These are phyloP conservation scores for Anabacerthia variegaticeps DNA, from an alignment of 2,797 vertebrate species.

Conservation along the genomic window DNA sequence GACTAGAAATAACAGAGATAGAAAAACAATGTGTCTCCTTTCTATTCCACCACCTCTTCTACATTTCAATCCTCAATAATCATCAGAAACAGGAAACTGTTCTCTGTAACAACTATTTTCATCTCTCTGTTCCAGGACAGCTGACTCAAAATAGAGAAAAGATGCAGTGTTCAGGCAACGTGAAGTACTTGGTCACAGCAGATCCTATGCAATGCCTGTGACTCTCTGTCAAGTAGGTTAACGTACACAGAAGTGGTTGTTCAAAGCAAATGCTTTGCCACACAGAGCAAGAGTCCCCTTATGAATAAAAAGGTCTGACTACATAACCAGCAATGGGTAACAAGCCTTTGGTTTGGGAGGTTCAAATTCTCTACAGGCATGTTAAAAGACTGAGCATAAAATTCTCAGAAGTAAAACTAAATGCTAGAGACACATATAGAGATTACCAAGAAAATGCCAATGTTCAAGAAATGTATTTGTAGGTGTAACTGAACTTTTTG, in stretches of 20 bases:
- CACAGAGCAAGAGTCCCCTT: background rate
- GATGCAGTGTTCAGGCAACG: accelerated
- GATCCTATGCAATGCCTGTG: background rate
- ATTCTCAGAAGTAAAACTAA: background rate
- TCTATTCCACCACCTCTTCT: background rate
- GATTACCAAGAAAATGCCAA: background rate
- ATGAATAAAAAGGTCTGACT: background rate
- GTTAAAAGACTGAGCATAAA: background rate
- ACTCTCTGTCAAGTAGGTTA: background rate
- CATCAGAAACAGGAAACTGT: background rate
- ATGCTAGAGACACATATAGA: background rate
- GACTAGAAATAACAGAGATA: background rate
- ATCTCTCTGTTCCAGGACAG: background rate
- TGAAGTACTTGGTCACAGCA: background rate
- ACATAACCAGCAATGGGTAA: background rate
- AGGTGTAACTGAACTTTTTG: background rate
- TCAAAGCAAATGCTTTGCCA: background rate
- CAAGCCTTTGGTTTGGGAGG: background rate
- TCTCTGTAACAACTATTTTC: background rate
- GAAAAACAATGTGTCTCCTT: background rate
- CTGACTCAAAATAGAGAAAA: background rate
- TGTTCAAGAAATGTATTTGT: background rate
- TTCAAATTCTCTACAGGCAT: background rate
- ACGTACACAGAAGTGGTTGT: background rate
- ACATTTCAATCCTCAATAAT: background rate